Base-by-base conservation (phyloP, 1,140 invertebrate species). In the Leptoteleia sp. region DNA sequence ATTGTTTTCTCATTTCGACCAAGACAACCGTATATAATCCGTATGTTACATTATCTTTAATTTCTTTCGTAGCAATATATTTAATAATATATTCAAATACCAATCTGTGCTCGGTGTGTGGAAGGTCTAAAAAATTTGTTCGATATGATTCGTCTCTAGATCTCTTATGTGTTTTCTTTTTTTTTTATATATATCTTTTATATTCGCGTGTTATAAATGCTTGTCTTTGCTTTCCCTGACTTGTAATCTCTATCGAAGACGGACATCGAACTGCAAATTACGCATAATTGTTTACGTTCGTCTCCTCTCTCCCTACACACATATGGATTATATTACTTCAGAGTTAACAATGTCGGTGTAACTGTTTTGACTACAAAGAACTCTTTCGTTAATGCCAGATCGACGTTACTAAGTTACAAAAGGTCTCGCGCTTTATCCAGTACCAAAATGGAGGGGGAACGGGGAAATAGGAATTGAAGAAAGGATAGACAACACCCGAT, bases 371-470 rank as follows among this genome's bases (percentile, higher is more conserved):
- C 48, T 75, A 79, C 65, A 43, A 68, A 55, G n/a, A 55, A 72
- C 45, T 77, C 40, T 72, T 72, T 29, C 47, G n/a, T 54, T 48
- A 61, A 50, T 61, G 25, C 59, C 62, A 76, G 72, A 71, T 70
- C 75, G 75, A 78, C 35, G 76, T 85, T 80, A 85, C 81, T 82
- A 83, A 85, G 80, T 85, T 79, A 85, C 81, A 81, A 81, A 76
- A 25, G 35, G n/a, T n/a, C n/a, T 57, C 29, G 57, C 57, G 55
- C 27, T 86, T 87, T 86, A 87, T 84, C 83, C 84, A 85, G 84
- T 82, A 79, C 67, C 78, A 76, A 80, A 57, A 13, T 9, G 42
- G n/a, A n/a, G n/a, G n/a, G n/a, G 37, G 4, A 1, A 35, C 2
- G 0, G 9, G 17, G 22, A 38, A 45, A 38, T 11, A 42, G 54